Evolutionary conservation across 2,888 invertebrate species (phyloP).

Genomic region (Dasysyrphus albostriatus): DNA sequence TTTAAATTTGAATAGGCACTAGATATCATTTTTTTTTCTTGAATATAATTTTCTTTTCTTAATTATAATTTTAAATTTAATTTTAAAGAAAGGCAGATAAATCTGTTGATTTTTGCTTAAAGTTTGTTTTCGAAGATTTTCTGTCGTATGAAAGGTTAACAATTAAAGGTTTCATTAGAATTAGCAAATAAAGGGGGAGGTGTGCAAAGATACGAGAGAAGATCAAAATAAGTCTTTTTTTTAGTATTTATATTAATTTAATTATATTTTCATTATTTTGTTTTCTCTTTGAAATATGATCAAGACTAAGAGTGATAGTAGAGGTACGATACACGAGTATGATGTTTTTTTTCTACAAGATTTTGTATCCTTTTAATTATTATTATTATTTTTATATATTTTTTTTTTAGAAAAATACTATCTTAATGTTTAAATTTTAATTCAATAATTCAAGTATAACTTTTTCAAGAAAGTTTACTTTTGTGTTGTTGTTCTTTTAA

Average conservation of each 20-base stretch:
- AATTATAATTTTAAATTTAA: constrained; percentile 30
- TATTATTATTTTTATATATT: constrained; percentile 16
- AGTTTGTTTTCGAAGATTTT: background rate
- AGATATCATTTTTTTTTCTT: constrained; percentile 64
- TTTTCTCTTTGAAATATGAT: constrained; percentile 1
- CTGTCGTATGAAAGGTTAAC: constrained; percentile 2
- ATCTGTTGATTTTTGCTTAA: constrained; percentile 13
- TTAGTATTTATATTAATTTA: constrained; percentile 11
- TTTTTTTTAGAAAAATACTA: constrained; percentile 62
- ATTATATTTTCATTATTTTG: background rate
- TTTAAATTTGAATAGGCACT: constrained; percentile 75
- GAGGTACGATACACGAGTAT: background rate
- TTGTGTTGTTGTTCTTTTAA: constrained; percentile 14
- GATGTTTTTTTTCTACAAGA: background rate
- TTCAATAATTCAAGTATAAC: constrained; percentile 50
- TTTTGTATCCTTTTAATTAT: background rate
- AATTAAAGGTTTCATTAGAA: background rate
- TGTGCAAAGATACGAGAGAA: constrained; percentile 51
- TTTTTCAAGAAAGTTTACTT: background rate
- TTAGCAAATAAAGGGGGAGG: constrained; percentile 21
- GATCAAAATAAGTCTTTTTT: background rate
- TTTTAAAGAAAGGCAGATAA: constrained; percentile 54
- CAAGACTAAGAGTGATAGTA: background rate
- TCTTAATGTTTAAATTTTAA: constrained; percentile 37
- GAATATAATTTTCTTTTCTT: constrained; percentile 22